Evolutionary conservation across 2,113 vertebrate species (phyloP), one percentile per base, ranked within the genome.

Genomic region (Cynoglossus semilaevis): DNA sequence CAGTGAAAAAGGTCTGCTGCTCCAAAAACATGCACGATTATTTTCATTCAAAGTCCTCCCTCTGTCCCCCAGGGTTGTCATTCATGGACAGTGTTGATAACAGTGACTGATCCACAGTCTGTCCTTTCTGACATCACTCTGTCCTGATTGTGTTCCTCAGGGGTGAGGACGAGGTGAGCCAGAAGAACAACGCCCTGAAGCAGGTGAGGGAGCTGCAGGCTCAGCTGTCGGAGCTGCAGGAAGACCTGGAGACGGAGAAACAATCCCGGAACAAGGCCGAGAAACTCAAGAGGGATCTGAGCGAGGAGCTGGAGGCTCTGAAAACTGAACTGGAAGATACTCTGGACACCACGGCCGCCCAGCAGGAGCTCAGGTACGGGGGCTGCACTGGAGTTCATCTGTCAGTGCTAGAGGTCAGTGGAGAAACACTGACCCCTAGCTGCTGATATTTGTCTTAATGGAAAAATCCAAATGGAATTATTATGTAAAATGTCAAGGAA

Each of bases 261-360:
- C 88, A 85, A 0, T 90, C 95, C 0, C 84, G 97, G 15, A 96
- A 95, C 90, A 99, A 99, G 84, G 97, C 97, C 0, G 97, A 99
- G 51, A 99, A 99, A 67, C 95, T 98, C 55, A 98, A 98, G 58
- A 90, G 97, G 75, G 97, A 99, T 79, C 56, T 99, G 78, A 95
- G 96, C 41, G 97, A 99, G 70, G 97, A 99, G 61, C 72, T 99
- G 51, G 96, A 99, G 74, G 96, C 97, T 14, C 87, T 99, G 15
- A 99, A 99, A 79, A 99, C 96, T 0, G 97, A 99, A 47, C 90
- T 99, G 63, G 97, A 99, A 77, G 97, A 99, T 80, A 99, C 97
- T 0, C 89, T 99, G 60, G 97, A 99, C 46, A 99, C 97, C 17
- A 99, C 97, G 0, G 97, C 97, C 2, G 96, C 97, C 8, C 97